phyloP scores from a whole-genome alignment of 2,888 invertebrate genomes.

The Gymnosoma rotundatum region DNA sequence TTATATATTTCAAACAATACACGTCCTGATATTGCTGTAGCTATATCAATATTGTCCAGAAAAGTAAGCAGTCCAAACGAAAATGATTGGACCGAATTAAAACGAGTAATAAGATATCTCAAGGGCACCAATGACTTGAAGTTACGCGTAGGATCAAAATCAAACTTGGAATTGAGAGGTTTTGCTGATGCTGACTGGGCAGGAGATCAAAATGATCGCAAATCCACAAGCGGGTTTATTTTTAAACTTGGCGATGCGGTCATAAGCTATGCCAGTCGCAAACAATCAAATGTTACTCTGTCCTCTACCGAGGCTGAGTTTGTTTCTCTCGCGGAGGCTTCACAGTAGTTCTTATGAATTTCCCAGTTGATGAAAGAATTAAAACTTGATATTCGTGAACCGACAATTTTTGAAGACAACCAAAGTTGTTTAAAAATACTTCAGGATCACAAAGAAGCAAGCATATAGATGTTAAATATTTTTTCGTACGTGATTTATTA shows the following conservation, averaged over 20 bases:
- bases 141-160: conserved; percentile 2
- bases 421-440: conserved; percentile 24
- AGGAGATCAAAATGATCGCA: background rate
- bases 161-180: background rate
- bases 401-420: conserved; percentile 20
- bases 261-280: conserved; percentile 40
- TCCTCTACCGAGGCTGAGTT: conserved; percentile 39
- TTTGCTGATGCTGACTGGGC: conserved; percentile 28
- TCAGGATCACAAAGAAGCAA: background rate
- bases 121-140: background rate
- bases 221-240: conserved; percentile 20
- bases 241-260: conserved; percentile 44
- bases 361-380: conserved; percentile 39
- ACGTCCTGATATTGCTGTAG: background rate
- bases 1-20: background rate
- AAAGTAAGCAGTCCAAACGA: background rate
- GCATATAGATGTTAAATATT: background rate
- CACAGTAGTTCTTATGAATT: conserved; percentile 42
- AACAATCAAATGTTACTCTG: conserved; percentile 31
- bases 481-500: background rate
- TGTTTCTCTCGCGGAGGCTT: conserved; percentile 37
- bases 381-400: conserved; percentile 1
- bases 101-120: background rate
- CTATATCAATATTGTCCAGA: background rate
- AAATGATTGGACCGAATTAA: background rate